Evolutionary conservation across 2,113 vertebrate genomes (phyloP), one percentile per base, ranked within the genome.

Genomic region (Cyanoramphus novaezelandiae): DNA sequence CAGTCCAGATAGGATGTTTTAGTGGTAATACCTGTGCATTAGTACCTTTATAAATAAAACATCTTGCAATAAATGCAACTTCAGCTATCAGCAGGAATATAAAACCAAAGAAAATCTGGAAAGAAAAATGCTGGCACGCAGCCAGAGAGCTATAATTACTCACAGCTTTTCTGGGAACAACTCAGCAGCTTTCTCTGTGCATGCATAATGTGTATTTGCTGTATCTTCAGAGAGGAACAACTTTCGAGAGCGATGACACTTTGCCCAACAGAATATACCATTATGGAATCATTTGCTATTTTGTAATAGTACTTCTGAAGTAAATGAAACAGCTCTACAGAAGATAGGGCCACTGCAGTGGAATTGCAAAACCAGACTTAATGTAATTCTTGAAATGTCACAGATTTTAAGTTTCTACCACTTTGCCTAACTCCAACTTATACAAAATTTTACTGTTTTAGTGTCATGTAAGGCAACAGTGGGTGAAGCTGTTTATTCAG

Each of bases 121-220:
- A 28, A 85, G 27, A 69, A 87, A 53, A 17, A 6, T 4, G 39
- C 1, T 46, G 10, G 6, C 55, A 76, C 5, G 52, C 6, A 71
- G 65, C 18, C 13, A 69, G 21, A 46, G 33, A 82, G 6, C 25
- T 85, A 86, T 72, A 77, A 70, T 41, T 46, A 67, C 28, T 7
- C 16, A 17, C 0, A 50, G 35, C 21, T 86, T 37, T 59, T 53
- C 46, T 55, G 16, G 25, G 29, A 90, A 39, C 23, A 70, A 27
- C 43, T 65, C 37, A 19, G 28, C 8, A 90, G 10, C 8, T 67
- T 83, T 62, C 37, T 18, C 7, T 23, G 5, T 25, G 6, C 27
- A 55, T 6, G 13, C 5, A 2, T 33, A 70, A 63, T 0, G 0
- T 4, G 6, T 8, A 24, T 44, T 78, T 64, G 29, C 55, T 71